Conservation (phyloP, 1,140 invertebrate species). For the Oryzaephilus surinamensis region DNA sequence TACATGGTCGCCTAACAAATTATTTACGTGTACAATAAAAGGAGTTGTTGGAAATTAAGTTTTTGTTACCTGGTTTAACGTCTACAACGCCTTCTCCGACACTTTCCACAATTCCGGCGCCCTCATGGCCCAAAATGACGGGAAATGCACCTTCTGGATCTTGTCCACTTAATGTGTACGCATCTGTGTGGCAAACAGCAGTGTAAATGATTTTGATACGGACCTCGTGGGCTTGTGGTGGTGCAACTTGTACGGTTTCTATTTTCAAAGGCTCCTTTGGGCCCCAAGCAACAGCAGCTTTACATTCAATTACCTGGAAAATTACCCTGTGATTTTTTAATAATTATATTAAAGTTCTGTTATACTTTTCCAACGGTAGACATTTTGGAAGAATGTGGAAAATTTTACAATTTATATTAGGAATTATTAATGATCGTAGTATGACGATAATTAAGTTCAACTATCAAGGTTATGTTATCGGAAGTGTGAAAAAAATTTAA, state of each 20-base stretch:
- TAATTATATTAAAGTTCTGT: neutral
- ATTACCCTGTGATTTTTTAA: neutral
- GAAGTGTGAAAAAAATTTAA: no score
- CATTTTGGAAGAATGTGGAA: conserved; percentile 1
- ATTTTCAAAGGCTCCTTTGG: conserved; percentile 75
- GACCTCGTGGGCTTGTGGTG: conserved; percentile 83
- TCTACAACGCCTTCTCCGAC: conserved; percentile 86
- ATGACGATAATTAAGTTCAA: no score
- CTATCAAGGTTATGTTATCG: no score
- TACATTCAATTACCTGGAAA: conserved; percentile 72
- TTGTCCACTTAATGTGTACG: conserved; percentile 82
- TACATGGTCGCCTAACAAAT: conserved; percentile 94
- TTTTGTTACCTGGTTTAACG: conserved; percentile 58
- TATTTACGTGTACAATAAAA: no score
- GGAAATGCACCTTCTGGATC: conserved; percentile 95
- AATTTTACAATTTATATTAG: neutral
- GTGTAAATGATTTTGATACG: conserved; percentile 70
- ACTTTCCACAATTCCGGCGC: conserved; percentile 91
- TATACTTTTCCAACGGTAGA: conserved; percentile 6
- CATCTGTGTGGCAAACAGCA: conserved; percentile 97
- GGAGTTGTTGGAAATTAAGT: conserved; percentile 6
- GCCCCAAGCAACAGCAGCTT: conserved; percentile 87
- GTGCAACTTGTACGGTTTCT: conserved; percentile 89
- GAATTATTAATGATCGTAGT: no score
- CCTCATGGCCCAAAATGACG: conserved; percentile 87